Evolutionary conservation across 2,113 vertebrate genomes (phyloP).

Genomic region (Psittacula cyanocephala): DNA sequence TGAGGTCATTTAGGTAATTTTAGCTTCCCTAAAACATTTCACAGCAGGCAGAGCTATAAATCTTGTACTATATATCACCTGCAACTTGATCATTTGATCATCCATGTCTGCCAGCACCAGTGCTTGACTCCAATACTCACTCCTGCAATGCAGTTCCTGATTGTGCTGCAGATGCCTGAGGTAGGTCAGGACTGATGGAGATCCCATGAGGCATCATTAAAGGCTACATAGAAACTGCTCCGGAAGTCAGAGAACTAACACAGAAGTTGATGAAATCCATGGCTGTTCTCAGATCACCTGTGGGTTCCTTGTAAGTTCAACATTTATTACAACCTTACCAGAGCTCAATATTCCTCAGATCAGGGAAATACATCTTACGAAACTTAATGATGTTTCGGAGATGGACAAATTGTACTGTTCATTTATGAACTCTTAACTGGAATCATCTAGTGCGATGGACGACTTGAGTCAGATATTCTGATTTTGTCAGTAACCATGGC

Average conservation of each 20-base stretch:
- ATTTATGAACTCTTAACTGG: not conserved
- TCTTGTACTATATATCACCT: not conserved
- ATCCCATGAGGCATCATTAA: not conserved
- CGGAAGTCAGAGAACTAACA: not conserved
- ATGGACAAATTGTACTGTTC: not conserved
- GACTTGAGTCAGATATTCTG: not conserved
- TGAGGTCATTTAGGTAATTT: not conserved
- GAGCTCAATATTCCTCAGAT: not conserved
- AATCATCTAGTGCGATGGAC: not conserved
- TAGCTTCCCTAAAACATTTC: not conserved
- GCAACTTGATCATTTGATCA: not conserved
- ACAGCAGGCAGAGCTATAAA: not conserved
- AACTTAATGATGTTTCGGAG: not conserved
- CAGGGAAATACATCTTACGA: not conserved
- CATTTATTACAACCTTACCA: not conserved
- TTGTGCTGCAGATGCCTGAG: not conserved
- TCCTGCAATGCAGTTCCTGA: not conserved
- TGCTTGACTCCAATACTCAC: not conserved
- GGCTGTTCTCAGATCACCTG: not conserved
- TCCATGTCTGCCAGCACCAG: not conserved
- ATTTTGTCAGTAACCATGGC: not conserved
- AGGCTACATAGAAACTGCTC: not conserved
- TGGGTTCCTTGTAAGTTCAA: not conserved
- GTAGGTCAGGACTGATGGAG: not conserved
- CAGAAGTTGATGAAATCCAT: not conserved